Evolutionary conservation across 2,888 invertebrate genomes (phyloP).

Genomic region (Drosophila leonis): DNA sequence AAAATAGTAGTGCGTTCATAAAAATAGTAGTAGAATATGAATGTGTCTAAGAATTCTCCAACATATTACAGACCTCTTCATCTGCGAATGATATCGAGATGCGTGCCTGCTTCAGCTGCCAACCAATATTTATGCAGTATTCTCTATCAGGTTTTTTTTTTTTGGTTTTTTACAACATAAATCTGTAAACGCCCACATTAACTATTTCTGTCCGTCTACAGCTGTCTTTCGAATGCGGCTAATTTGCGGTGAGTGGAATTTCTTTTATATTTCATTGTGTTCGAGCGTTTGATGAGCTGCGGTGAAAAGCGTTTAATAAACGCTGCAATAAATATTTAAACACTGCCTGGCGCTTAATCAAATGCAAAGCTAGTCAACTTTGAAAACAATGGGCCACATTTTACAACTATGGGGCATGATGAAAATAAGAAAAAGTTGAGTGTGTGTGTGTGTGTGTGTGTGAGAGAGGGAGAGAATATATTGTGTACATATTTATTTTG

Average conservation of each 20-base stretch:
- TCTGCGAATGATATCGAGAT: conserved; percentile 47
- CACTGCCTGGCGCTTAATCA: conserved; percentile 63
- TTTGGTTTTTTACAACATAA: conserved; percentile 38
- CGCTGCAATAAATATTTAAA: conserved; percentile 69
- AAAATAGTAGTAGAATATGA: no score
- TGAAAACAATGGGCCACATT: conserved; percentile 73
- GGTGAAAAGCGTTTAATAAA: conserved; percentile 75
- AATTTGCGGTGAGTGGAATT: conserved; percentile 62
- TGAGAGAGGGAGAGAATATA: conserved; percentile 9
- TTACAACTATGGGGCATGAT: conserved; percentile 66
- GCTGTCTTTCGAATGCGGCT: conserved; percentile 21
- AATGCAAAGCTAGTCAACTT: conserved; percentile 53
- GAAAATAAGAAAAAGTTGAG: conserved; percentile 40
- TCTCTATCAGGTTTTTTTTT: conserved; percentile 32
- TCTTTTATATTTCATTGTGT: conserved; percentile 53
- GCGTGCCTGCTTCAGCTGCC: conserved; percentile 2
- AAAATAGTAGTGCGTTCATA: no score
- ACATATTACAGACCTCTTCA: background rate
- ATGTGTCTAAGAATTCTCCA: no score
- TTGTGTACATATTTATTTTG: conserved; percentile 55
- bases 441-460: background rate
- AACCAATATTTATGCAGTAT: conserved; percentile 27
- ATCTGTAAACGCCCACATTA: conserved; percentile 60
- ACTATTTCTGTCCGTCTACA: conserved; percentile 33
- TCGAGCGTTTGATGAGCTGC: conserved; percentile 48